Evolutionary conservation across 2,113 vertebrate species (phyloP), one percentile per base, ranked within the genome.

Genomic region (Psammodynastes pulverulentus): DNA sequence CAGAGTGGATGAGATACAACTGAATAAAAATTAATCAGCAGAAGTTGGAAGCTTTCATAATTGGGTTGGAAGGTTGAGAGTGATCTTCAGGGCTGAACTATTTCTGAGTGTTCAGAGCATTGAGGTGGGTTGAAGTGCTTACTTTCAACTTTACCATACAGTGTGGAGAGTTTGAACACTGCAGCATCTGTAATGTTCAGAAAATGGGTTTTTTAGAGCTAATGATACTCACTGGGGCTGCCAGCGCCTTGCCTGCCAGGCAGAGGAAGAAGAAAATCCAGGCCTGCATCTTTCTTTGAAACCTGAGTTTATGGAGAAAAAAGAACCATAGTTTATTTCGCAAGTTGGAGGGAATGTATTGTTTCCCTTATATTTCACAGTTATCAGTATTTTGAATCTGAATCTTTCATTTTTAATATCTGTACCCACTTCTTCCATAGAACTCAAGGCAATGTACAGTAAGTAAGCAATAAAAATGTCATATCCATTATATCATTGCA

Each of bases 201-300:
- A 15, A 53, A 45, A 43, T 86, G 8, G 12, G 23, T 21, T 51
- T 5, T 5, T 58, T 23, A 51, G 26, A 51, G 0, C 0, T n/a
- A 52, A 12, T 34, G 0, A 0, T 85, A 98, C 99, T 99, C 94
- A 99, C 99, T 87, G 99, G 99, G 45, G 97, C 98, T 95, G 99
- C 98, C 97, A 99, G 94, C 95, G 98, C 98, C 96, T 97, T 98
- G 95, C 98, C 99, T 90, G 98, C 98, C 97, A 99, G 98, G 98
- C 98, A 99, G 91, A 99, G 95, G 93, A 99, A 95, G 96, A 99
- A 99, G 95, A 99, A 96, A 19, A 99, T 97, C 99, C 98, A 99
- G 96, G 98, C 96, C 97, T 96, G 99, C 99, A 99, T 99, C 97
- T 97, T 99, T 96, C 96, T 97, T 95, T 96, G 97, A 96, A 97